Percentiles rank a stretch among this genome's conserved stretches.
Evolutionary conservation across 2,888 invertebrate genomes (phyloP).

Genomic region (Neria commutata): DNA sequence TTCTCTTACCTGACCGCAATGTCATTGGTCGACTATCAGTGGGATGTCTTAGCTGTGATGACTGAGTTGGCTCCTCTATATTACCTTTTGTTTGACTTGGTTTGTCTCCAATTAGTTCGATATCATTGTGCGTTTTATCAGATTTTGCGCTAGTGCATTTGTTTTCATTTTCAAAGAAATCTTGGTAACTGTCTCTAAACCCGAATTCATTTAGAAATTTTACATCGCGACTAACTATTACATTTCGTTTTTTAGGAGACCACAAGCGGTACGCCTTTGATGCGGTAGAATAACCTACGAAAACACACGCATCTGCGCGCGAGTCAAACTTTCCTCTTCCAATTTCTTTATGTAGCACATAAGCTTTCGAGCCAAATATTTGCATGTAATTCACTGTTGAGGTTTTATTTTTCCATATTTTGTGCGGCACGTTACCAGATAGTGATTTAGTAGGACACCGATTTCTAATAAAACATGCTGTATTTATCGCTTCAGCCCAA

Average conservation of each 20-base stretch:
- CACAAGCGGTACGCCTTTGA: slow-evolving; percentile 11
- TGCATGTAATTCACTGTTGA: slow-evolving; percentile 10
- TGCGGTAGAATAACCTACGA: too few species aligned
- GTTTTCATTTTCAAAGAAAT: too few species aligned
- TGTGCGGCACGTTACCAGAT: not conserved
- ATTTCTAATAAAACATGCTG: slow-evolving; percentile 18
- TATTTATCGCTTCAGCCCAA: slow-evolving; percentile 22
- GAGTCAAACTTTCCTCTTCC: slow-evolving; percentile 3
- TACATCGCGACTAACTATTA: slow-evolving; percentile 11
- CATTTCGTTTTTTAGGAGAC: not conserved
- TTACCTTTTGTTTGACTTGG: not conserved
- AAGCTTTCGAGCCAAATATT: slow-evolving; percentile 6
- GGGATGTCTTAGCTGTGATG: too few species aligned
- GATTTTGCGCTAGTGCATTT: not conserved
- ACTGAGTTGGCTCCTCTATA: not conserved
- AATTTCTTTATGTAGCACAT: slow-evolving; percentile 9
- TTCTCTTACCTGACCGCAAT: too few species aligned
- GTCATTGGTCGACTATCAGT: not conserved
- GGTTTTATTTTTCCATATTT: not conserved
- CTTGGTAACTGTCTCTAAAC: too few species aligned
- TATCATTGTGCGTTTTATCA: not conserved
- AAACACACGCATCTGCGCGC: not conserved
- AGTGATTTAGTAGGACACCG: slow-evolving; percentile 10
- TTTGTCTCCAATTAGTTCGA: not conserved
- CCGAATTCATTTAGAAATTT: slow-evolving; percentile 14